A percentile compares a stretch with the other conserved stretches of the same genome.
phyloP scores from a whole-genome alignment of 2,113 vertebrate species.

The Vanacampus margaritifer region DNA sequence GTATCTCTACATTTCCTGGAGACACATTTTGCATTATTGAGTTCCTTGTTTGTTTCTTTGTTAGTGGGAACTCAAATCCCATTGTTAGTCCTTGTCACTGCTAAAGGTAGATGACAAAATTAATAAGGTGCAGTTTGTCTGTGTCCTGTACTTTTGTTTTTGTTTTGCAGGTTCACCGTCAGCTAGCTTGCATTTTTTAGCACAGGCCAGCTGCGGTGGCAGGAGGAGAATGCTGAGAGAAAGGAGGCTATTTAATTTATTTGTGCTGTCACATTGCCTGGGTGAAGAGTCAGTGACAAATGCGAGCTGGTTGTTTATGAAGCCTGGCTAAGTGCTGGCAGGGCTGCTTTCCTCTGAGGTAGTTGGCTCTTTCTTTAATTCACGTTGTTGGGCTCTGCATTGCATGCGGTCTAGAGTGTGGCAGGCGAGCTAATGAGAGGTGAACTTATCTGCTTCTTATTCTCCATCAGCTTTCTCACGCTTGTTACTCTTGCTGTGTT shows the following conservation, averaged over 20 bases:
- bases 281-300: slow-evolving; percentile 71
- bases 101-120: not conserved
- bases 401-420: slow-evolving; percentile 56
- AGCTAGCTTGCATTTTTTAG: not conserved
- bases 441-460: slow-evolving; percentile 55
- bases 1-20: too few relatives aligned
- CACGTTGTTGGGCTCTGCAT: slow-evolving; percentile 60
- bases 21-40: too few relatives aligned
- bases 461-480: slow-evolving; percentile 33
- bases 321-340: slow-evolving; percentile 60
- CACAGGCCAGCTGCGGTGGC: slow-evolving; percentile 6
- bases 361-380: slow-evolving; percentile 67
- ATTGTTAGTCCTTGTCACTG: not conserved
- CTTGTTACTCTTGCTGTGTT: slow-evolving; percentile 9
- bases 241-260: slow-evolving; percentile 66
- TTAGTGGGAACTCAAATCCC: not conserved
- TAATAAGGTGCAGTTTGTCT: not conserved
- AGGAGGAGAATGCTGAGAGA: slow-evolving; percentile 26
- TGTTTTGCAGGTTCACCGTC: not conserved
- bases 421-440: slow-evolving; percentile 61
- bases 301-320: slow-evolving; percentile 66
- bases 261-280: slow-evolving; percentile 61
- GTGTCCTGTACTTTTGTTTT: not conserved
- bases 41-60: too few relatives aligned
- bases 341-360: slow-evolving; percentile 57